Evolutionary conservation across 64 coral and sea anemone genomes (phyloP).

Genomic region (Acropora yongei): DNA sequence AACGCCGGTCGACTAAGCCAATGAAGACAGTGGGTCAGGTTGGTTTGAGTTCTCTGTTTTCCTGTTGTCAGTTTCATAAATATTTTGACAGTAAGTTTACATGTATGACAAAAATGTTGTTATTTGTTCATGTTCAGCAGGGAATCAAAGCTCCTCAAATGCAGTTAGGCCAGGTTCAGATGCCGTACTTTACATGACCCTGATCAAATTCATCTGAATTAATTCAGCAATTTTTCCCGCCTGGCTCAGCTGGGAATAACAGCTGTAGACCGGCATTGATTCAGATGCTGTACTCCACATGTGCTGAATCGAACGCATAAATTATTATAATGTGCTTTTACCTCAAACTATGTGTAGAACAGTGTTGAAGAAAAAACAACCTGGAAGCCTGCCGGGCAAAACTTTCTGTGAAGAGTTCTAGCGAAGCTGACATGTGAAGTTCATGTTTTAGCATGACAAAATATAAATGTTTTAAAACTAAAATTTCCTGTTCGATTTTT

Average conservation of each 20-base stretch:
- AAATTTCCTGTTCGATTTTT: background rate
- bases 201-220: too few species aligned
- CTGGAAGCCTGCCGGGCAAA: background rate
- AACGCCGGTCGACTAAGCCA: background rate
- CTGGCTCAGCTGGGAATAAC: too few species aligned
- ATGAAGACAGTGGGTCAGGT: background rate
- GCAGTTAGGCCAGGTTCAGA: background rate
- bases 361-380: background rate
- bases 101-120: background rate
- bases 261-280: too few species aligned
- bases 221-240: too few species aligned
- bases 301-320: too few species aligned
- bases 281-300: too few species aligned
- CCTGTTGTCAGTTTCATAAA: background rate
- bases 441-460: background rate
- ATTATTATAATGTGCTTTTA: background rate
- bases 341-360: background rate
- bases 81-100: background rate
- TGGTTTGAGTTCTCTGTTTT: background rate
- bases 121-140: background rate
- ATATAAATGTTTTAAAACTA: background rate
- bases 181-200: too few species aligned
- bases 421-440: background rate
- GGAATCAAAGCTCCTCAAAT: background rate
- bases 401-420: background rate